These are phyloP conservation scores for Apocrypta bakeri DNA, from an alignment of 1,140 invertebrate genomes.

Conservation along the genomic window DNA sequence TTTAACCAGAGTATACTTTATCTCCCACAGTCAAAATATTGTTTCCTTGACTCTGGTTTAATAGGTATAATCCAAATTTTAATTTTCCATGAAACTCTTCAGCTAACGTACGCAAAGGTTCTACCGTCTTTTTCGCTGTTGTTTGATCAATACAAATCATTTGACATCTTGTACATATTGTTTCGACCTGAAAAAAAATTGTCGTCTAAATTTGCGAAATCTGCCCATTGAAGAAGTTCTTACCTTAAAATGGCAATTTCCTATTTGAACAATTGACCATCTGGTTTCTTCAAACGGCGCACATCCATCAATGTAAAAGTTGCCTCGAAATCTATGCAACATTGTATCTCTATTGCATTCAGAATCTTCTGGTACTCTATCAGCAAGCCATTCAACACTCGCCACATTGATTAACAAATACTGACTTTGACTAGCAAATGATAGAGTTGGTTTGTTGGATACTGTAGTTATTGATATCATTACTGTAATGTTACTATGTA, in stretches of 20 bases:
- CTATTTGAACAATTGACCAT: slow-evolving; percentile 83
- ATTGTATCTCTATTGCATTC: slow-evolving; percentile 75
- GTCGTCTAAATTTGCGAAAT: no score
- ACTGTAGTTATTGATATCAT: slow-evolving; percentile 58
- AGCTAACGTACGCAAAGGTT: slow-evolving; percentile 89
- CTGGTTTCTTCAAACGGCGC: slow-evolving; percentile 84
- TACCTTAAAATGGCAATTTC: slow-evolving; percentile 81
- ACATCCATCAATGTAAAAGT: slow-evolving; percentile 79
- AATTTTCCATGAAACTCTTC: slow-evolving; percentile 84
- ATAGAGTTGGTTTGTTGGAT: slow-evolving; percentile 74
- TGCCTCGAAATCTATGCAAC: slow-evolving; percentile 81
- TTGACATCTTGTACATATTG: slow-evolving; percentile 90
- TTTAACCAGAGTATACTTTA: slow-evolving; percentile 45
- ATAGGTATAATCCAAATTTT: slow-evolving; percentile 85
- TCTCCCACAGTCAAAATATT: slow-evolving; percentile 64
- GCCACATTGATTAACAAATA: slow-evolving; percentile 87
- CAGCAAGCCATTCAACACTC: slow-evolving; percentile 82
- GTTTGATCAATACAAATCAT: slow-evolving; percentile 95
- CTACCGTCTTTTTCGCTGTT: slow-evolving; percentile 85
- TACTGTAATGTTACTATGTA: background rate
- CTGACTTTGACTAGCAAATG: slow-evolving; percentile 91
- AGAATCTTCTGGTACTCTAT: slow-evolving; percentile 76
- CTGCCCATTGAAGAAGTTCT: no score
- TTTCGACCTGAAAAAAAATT: slow-evolving; percentile 78
- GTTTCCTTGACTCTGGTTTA: slow-evolving; percentile 52